These are phyloP conservation scores for Lycorma delicatula DNA, from an alignment of 1,140 invertebrate genomes.

Conservation along the genomic window DNA sequence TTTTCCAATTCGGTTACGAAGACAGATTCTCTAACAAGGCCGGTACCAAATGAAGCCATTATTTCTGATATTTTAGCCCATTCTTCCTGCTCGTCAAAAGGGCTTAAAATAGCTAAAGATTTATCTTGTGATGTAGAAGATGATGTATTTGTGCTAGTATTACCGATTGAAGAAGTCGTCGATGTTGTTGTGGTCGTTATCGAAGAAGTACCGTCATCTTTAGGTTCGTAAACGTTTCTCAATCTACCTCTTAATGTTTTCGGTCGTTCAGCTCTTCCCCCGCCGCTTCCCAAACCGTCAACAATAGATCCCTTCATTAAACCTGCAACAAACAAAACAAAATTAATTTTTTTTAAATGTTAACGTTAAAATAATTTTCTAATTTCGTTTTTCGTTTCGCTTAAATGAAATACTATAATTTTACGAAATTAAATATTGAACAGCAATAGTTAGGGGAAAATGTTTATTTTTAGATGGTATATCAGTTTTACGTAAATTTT, in stretches of 20 bases:
- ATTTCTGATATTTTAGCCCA: slow-evolving; percentile 93
- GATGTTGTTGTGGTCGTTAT: slow-evolving; percentile 6
- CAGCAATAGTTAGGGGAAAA: no score
- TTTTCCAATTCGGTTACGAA: slow-evolving; percentile 75
- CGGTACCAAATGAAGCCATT: slow-evolving; percentile 82
- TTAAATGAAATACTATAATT: no score
- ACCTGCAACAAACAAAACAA: slow-evolving; percentile 20
- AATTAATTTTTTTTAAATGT: no score
- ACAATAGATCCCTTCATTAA: slow-evolving; percentile 27
- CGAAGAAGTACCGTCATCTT: slow-evolving; percentile 13
- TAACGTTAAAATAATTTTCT: no score
- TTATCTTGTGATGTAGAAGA: slow-evolving; percentile 34
- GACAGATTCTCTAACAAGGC: slow-evolving; percentile 66
- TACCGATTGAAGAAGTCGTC: slow-evolving; percentile 25
- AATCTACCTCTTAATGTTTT: slow-evolving; percentile 58
- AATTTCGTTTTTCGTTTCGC: no score
- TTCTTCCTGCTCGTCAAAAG: slow-evolving; percentile 87
- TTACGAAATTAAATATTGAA: no score
- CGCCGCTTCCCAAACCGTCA: not conserved
- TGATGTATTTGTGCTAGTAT: slow-evolving; percentile 29
- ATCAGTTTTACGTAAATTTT: no score
- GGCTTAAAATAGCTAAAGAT: slow-evolving; percentile 62
- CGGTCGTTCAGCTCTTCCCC: slow-evolving; percentile 50
- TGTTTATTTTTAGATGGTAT: no score
- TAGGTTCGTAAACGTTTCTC: slow-evolving; percentile 43